Conservation (phyloP, 2,888 invertebrate genomes). For the Agrotis segetum region DNA sequence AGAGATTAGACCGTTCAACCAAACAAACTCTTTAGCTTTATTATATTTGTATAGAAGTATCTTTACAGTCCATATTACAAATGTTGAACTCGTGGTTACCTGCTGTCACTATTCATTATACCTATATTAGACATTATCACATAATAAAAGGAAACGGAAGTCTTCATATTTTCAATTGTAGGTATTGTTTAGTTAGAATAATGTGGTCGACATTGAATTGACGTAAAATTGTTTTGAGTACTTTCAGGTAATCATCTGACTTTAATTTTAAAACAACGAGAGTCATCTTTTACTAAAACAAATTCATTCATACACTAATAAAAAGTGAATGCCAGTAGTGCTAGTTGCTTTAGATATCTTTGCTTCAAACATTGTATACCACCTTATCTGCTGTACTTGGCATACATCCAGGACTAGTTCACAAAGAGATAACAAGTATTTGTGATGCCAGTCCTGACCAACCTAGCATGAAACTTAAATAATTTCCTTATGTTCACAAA, state of each 20-base stretch:
- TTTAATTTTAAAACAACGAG: neutral
- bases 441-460: neutral
- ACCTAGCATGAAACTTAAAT: neutral
- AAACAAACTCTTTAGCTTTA: too few relatives aligned
- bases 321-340: neutral
- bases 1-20: too few relatives aligned
- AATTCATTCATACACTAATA: too few relatives aligned
- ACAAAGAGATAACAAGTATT: neutral
- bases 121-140: neutral
- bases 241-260: neutral
- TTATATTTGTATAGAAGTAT: too few relatives aligned
- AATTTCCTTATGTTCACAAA: neutral
- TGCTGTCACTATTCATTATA: neutral
- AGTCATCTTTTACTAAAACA: too few relatives aligned
- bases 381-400: slow-evolving; percentile 22
- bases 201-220: slow-evolving; percentile 3
- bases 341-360: neutral
- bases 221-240: neutral
- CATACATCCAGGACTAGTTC: slow-evolving; percentile 13
- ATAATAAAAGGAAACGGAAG: slow-evolving; percentile 7
- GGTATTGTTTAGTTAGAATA: slow-evolving; percentile 15
- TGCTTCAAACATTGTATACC: slow-evolving; percentile 7
- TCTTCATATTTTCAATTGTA: slow-evolving; percentile 12
- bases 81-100: too few relatives aligned
- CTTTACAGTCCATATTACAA: too few relatives aligned